These are phyloP conservation scores for Piaya cayana DNA, from an alignment of 2,113 vertebrate species.

Conservation along the genomic window DNA sequence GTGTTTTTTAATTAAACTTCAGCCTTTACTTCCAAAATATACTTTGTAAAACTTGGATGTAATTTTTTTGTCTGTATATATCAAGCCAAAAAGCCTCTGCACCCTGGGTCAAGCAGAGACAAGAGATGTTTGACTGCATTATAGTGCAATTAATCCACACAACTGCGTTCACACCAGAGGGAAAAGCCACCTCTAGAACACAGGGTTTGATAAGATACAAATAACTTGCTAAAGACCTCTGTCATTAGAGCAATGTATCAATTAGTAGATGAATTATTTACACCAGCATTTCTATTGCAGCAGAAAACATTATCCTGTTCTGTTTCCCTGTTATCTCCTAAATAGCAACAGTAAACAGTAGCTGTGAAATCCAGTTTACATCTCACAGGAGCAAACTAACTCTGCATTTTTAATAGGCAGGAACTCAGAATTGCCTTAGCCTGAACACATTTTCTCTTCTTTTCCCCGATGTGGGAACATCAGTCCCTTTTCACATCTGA, in stretches of 20 bases:
- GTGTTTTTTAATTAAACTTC: slow-evolving; percentile 17
- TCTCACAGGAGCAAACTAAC: neutral
- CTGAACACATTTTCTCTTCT: neutral
- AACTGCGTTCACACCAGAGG: neutral
- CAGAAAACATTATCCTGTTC: neutral
- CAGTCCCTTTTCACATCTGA: neutral
- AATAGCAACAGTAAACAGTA: neutral
- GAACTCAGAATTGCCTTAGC: neutral
- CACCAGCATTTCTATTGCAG: neutral
- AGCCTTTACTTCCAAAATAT: slow-evolving; percentile 9
- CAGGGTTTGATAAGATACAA: neutral
- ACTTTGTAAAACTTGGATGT: slow-evolving; percentile 4
- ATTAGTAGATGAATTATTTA: slow-evolving; percentile 24
- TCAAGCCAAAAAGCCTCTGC: neutral
- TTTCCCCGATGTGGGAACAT: neutral
- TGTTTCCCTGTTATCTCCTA: neutral
- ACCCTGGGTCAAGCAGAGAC: neutral
- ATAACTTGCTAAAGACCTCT: neutral
- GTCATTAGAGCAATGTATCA: neutral
- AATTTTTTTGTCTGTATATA: neutral
- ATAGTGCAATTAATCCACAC: neutral
- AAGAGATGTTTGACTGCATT: neutral
- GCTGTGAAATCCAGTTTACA: slow-evolving; percentile 8
- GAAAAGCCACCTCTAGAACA: neutral
- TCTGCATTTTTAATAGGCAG: neutral